Percentiles rank a stretch among this genome's conserved stretches.
phyloP scores from a whole-genome alignment of 2,888 invertebrate species.

The Xanthorhoe designata region DNA sequence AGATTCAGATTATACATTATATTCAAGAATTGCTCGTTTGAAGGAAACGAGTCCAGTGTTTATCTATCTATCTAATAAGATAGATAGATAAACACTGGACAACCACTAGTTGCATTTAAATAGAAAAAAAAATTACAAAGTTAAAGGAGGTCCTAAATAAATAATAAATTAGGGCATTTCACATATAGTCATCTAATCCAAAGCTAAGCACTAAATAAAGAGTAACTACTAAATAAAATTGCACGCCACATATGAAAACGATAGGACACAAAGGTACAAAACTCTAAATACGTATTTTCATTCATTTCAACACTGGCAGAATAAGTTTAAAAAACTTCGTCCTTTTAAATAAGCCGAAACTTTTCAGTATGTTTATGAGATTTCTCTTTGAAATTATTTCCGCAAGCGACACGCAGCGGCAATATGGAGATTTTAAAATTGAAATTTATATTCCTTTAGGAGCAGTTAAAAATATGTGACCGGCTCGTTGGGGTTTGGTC shows the following conservation, averaged over 20 bases:
- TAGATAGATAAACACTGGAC: too few relatives aligned
- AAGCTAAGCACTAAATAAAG: too few relatives aligned
- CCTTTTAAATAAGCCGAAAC: slow-evolving; percentile 4
- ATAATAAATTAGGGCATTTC: too few relatives aligned
- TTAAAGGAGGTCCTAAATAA: too few relatives aligned
- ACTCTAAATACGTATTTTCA: not conserved
- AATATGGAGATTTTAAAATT: slow-evolving; percentile 72
- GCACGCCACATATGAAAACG: not conserved
- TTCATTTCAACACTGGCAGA: not conserved
- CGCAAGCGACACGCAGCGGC: slow-evolving; percentile 41
- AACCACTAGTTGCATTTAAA: too few relatives aligned
- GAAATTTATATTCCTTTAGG: slow-evolving; percentile 73
- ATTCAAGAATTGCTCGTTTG: too few relatives aligned
- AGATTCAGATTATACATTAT: too few relatives aligned
- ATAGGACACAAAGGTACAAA: not conserved
- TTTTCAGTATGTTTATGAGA: slow-evolving; percentile 27
- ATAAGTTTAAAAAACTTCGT: not conserved
- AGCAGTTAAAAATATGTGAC: slow-evolving; percentile 58
- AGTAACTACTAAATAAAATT: too few relatives aligned
- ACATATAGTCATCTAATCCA: too few relatives aligned
- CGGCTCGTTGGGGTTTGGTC: slow-evolving; percentile 44
- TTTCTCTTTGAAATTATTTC: slow-evolving; percentile 34
- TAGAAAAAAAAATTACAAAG: too few relatives aligned
- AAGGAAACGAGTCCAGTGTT: too few relatives aligned
- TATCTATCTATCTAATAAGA: too few relatives aligned